phyloP scores from a whole-genome alignment of 2,113 vertebrate species.

The Sakesphorus luctuosus region DNA sequence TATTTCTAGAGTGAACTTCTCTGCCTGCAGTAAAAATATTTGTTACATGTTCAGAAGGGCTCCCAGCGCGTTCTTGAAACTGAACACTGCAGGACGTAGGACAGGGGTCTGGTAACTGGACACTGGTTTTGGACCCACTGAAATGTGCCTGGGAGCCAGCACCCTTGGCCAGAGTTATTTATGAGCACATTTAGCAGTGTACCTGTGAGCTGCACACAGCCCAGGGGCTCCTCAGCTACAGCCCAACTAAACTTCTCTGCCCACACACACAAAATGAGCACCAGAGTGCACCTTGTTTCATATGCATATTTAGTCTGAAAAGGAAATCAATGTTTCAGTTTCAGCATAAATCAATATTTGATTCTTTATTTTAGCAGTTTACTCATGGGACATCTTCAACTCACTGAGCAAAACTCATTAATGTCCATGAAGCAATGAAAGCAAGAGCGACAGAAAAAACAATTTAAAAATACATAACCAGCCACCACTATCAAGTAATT shows the following conservation, averaged over 20 bases:
- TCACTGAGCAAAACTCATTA: not conserved
- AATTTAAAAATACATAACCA: not conserved
- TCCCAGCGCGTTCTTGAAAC: not conserved
- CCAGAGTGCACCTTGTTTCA: not conserved
- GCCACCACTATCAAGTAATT: not conserved
- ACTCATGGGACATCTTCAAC: not conserved
- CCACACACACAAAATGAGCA: not conserved
- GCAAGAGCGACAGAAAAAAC: not conserved
- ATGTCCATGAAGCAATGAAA: not conserved
- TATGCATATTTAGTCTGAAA: not conserved
- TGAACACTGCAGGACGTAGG: not conserved
- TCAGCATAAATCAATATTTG: not conserved
- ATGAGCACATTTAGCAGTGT: not conserved
- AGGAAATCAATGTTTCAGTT: not conserved
- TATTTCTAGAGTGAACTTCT: not conserved
- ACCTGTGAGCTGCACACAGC: not conserved
- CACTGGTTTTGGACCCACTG: slow-evolving; percentile 13
- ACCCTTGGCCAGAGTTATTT: not conserved
- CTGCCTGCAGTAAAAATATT: slow-evolving; percentile 21
- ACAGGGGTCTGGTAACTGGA: slow-evolving; percentile 9
- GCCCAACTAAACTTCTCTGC: not conserved
- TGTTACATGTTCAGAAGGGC: not conserved
- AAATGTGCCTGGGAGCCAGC: not conserved
- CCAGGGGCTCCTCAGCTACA: not conserved
- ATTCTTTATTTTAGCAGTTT: not conserved